Evolutionary conservation across 2,888 invertebrate genomes (phyloP).

Genomic region (Acanthosepion esculentum): DNA sequence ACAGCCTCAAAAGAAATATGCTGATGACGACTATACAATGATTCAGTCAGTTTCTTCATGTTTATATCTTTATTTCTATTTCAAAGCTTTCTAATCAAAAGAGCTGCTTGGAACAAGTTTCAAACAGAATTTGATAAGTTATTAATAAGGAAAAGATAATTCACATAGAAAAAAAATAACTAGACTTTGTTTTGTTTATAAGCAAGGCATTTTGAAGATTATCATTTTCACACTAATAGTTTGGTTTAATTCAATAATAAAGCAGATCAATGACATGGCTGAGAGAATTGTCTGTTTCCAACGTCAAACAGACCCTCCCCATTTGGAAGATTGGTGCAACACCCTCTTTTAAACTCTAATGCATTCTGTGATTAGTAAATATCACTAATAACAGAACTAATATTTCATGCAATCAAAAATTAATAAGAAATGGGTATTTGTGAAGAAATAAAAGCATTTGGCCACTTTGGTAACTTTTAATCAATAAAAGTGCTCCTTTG

Average conservation of each 20-base stretch:
- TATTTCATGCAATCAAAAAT: no score
- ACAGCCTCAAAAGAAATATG: no score
- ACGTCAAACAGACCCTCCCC: no score
- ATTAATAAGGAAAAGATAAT: no score
- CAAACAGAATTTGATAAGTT: no score
- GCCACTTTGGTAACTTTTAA: background rate
- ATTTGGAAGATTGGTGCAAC: no score
- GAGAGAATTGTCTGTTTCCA: background rate
- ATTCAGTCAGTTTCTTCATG: no score
- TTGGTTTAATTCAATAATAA: background rate
- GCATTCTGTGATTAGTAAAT: background rate
- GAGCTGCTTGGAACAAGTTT: no score
- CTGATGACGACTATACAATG: no score
- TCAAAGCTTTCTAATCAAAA: no score
- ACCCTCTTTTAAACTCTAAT: background rate
- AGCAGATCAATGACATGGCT: background rate
- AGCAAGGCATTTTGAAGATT: background rate
- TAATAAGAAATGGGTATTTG: no score
- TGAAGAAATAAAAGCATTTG: background rate
- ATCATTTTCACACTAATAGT: background rate
- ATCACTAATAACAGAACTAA: background rate
- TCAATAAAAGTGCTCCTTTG: background rate
- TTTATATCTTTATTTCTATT: no score
- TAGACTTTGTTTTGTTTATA: background rate
- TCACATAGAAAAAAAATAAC: background rate